A percentile compares a stretch with the other conserved stretches of the same genome.
Evolutionary conservation across 2,888 invertebrate species (phyloP).

Genomic region (Eurytoma adleriae): DNA sequence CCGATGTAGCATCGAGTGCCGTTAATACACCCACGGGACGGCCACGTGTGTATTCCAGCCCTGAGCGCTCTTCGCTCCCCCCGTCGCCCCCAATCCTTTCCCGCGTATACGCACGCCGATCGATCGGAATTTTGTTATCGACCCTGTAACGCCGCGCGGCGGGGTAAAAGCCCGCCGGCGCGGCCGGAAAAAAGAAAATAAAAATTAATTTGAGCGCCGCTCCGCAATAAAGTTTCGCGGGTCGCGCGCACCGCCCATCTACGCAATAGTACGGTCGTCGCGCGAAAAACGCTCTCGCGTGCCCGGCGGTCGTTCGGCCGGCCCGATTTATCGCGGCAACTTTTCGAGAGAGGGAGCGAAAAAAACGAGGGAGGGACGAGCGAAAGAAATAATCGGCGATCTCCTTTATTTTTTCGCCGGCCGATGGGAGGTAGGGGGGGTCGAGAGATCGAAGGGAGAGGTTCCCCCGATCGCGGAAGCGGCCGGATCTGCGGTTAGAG

Average conservation of each 20-base stretch:
- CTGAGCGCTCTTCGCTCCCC: neutral
- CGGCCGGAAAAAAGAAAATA: too few species aligned
- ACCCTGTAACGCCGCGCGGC: too few species aligned
- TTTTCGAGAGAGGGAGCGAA: neutral
- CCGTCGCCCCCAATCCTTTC: too few species aligned
- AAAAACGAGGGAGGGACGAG: neutral
- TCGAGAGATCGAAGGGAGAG: constrained; percentile 9
- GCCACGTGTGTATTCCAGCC: constrained; percentile 12
- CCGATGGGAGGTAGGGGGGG: neutral
- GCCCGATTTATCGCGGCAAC: constrained; percentile 13
- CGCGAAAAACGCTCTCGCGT: neutral
- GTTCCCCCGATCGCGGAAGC: constrained; percentile 43
- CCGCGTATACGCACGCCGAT: too few species aligned
- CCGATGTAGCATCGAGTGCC: constrained; percentile 35
- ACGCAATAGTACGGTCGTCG: neutral
- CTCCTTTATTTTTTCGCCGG: too few species aligned
- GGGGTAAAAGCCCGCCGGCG: too few species aligned
- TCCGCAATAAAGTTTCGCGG: too few species aligned
- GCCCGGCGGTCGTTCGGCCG: neutral
- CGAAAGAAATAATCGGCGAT: neutral
- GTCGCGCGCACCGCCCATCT: too few species aligned
- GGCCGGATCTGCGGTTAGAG: constrained; percentile 42
- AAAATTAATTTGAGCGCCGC: too few species aligned
- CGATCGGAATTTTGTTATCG: too few species aligned
- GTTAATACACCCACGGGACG: constrained; percentile 35